A percentile compares a stretch with the other conserved stretches of the same genome.
phyloP scores from a whole-genome alignment of 2,797 vertebrate species.

The Naso thynnoides region DNA sequence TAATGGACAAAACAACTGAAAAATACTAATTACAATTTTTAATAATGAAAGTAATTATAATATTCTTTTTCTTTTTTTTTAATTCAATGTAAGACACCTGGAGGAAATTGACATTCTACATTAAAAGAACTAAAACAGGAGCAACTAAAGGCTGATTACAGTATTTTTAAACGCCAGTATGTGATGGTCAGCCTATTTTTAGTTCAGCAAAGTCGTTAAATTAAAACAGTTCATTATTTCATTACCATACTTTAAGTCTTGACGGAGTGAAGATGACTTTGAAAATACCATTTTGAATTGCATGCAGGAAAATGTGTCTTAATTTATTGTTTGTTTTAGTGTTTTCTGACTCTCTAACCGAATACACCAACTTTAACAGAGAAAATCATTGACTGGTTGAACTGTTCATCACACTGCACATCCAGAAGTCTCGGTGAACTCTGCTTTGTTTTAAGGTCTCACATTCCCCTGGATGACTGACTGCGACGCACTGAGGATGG shows the following conservation, averaged over 20 bases:
- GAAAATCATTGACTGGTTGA: neutral
- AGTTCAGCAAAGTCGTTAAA: neutral
- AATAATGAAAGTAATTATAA: neutral
- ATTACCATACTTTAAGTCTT: neutral
- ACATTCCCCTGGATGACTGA: neutral
- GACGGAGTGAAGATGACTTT: neutral
- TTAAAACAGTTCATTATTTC: neutral
- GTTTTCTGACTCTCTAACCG: neutral
- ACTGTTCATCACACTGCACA: neutral
- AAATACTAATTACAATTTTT: neutral
- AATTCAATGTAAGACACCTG: neutral
- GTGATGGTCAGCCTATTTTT: neutral
- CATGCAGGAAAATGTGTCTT: neutral
- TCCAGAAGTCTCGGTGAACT: neutral
- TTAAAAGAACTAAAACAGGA: neutral
- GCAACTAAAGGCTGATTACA: neutral
- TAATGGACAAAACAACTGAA: neutral
- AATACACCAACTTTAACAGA: neutral
- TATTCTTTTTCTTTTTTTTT: neutral
- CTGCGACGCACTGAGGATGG: neutral
- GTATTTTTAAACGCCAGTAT: neutral
- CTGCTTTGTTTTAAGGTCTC: neutral
- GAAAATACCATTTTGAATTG: neutral
- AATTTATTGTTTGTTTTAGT: neutral
- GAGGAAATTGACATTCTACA: neutral